Evolutionary conservation across 2,113 vertebrate genomes (phyloP).

Genomic region (Miniopterus natalensis): DNA sequence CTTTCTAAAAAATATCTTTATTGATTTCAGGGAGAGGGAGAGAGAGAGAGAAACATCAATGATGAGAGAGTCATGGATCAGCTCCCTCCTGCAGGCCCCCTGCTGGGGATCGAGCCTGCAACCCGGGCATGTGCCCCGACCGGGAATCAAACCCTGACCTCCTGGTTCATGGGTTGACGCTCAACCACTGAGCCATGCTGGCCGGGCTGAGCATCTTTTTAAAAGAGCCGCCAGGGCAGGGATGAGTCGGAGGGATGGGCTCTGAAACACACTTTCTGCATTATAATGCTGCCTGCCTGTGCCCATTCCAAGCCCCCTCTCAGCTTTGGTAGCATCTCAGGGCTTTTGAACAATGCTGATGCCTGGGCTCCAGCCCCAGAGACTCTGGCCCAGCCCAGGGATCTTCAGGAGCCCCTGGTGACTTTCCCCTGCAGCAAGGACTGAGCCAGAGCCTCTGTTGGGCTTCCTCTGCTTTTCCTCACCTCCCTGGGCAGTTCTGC

Average conservation of each 20-base stretch:
- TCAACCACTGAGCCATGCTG: too few species aligned
- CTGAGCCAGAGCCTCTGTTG: background rate
- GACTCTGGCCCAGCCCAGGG: background rate
- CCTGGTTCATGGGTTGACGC: too few species aligned
- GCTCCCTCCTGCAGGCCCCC: too few species aligned
- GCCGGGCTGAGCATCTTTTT: background rate
- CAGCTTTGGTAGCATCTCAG: background rate
- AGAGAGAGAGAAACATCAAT: too few species aligned
- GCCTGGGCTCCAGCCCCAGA: background rate
- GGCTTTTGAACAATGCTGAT: background rate
- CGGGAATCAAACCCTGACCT: too few species aligned
- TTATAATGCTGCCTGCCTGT: rapidly evolving
- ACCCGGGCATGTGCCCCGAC: too few species aligned
- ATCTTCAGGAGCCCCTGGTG: background rate
- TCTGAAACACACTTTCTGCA: rapidly evolving
- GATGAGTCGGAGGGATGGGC: background rate
- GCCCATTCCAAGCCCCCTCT: background rate
- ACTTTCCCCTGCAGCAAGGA: background rate
- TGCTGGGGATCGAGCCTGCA: too few species aligned
- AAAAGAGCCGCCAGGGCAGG: background rate
- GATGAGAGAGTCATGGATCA: too few species aligned
- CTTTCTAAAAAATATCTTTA: background rate
- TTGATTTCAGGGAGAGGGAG: too few species aligned
- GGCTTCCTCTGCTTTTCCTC: background rate
- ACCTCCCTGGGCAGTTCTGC: background rate